phyloP scores from a whole-genome alignment of 1,140 invertebrate species.

The Portunus trituberculatus region DNA sequence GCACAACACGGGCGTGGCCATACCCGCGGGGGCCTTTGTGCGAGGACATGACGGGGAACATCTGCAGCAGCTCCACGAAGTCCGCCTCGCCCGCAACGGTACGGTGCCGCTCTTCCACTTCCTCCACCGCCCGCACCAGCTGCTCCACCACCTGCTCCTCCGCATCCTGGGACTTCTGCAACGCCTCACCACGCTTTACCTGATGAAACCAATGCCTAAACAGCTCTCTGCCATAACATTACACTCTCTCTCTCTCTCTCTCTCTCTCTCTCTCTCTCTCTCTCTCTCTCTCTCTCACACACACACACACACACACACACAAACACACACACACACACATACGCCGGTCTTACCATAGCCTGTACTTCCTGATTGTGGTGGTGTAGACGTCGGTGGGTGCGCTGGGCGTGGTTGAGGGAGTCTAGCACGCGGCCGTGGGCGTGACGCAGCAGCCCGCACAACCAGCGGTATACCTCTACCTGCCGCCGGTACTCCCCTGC shows the following conservation, averaged over 20 bases:
- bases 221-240: no score
- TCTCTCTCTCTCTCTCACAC: neutral
- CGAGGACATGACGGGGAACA: neutral
- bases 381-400: neutral
- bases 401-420: constrained; percentile 49
- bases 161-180: neutral
- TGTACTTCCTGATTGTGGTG: constrained; percentile 9
- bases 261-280: neutral
- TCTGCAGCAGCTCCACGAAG: neutral
- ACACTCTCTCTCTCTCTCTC: neutral
- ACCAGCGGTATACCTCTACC: constrained; percentile 58
- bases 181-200: neutral
- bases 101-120: constrained; percentile 7
- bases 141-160: constrained; percentile 11
- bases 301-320: constrained; percentile 45
- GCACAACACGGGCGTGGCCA: neutral
- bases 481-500: constrained; percentile 5
- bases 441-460: constrained; percentile 52
- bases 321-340: constrained; percentile 24
- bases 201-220: neutral
- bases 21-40: constrained; percentile 6
- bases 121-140: constrained; percentile 10
- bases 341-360: constrained; percentile 6
- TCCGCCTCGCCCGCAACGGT: neutral
- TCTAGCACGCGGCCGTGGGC: constrained; percentile 34